These are phyloP conservation scores for Synanthedon tipuliformis DNA, from an alignment of 2,888 invertebrate species.

Conservation along the genomic window DNA sequence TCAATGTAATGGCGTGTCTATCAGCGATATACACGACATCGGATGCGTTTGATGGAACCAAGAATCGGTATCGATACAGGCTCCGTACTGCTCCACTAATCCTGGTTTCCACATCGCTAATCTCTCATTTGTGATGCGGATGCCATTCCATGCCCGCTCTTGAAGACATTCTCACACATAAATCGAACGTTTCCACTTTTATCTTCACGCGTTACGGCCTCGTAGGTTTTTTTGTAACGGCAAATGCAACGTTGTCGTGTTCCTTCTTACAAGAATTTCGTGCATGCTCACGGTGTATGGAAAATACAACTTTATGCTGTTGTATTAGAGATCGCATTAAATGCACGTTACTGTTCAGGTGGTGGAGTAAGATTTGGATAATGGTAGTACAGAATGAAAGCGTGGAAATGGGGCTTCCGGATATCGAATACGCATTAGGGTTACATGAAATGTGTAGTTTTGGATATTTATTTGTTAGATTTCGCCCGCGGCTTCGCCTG, in stretches of 20 bases:
- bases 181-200: neutral
- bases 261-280: neutral
- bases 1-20: neutral
- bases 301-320: slow-evolving; percentile 1
- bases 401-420: slow-evolving; percentile 17
- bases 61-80: slow-evolving; percentile 8
- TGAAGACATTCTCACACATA: neutral
- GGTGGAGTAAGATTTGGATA: slow-evolving; percentile 17
- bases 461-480: no score
- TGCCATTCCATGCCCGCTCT: slow-evolving; percentile 11
- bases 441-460: neutral
- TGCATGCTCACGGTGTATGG: neutral
- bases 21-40: neutral
- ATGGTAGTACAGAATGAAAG: slow-evolving; percentile 22
- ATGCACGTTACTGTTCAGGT: slow-evolving; percentile 12
- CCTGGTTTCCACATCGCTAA: slow-evolving; percentile 25
- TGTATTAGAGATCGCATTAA: slow-evolving; percentile 4
- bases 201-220: neutral
- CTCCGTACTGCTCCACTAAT: slow-evolving; percentile 18
- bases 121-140: slow-evolving; percentile 22
- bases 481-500: no score
- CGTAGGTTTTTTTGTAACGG: neutral
- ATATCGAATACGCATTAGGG: neutral
- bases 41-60: slow-evolving; percentile 11
- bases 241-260: neutral